Percentiles rank a stretch among this genome's conserved stretches.
Evolutionary conservation across 2,797 vertebrate genomes (phyloP).

Genomic region (Melanotaenia trifasciata): DNA sequence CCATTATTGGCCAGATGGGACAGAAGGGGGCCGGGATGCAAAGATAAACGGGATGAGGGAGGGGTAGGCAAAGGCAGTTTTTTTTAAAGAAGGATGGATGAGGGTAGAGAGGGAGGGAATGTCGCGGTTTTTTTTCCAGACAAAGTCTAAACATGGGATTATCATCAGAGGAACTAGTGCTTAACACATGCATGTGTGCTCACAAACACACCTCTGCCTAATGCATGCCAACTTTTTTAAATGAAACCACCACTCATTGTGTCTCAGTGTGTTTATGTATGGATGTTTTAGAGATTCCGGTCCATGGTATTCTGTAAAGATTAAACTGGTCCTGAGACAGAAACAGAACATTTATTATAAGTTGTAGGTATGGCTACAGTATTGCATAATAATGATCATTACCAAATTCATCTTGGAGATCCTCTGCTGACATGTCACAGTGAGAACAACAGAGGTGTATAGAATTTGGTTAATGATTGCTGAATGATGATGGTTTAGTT

Average conservation of each 20-base stretch:
- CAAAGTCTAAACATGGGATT: conserved; percentile 65
- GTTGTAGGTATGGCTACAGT: not conserved
- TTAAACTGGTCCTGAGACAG: conserved; percentile 52
- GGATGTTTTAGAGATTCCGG: conserved; percentile 47
- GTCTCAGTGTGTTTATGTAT: not conserved
- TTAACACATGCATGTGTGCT: conserved; percentile 16
- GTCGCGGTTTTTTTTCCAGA: conserved; percentile 58
- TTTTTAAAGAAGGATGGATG: conserved; percentile 23
- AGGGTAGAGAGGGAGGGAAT: conserved; percentile 13
- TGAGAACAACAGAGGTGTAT: not conserved
- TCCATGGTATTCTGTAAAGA: conserved; percentile 35
- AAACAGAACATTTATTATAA: conserved; percentile 18
- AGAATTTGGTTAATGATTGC: not conserved
- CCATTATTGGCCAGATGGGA: conserved; percentile 64
- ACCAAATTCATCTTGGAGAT: not conserved
- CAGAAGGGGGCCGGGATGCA: conserved; percentile 42
- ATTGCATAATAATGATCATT: not conserved
- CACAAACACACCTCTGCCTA: conserved; percentile 19
- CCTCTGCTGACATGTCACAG: not conserved
- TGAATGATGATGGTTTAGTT: not conserved
- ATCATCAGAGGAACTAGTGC: conserved; percentile 34
- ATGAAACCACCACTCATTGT: conserved; percentile 25
- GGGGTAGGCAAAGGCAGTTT: not conserved
- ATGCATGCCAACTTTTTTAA: not conserved
- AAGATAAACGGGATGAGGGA: conserved; percentile 1